These are phyloP conservation scores for Orchesella cincta DNA, from an alignment of 1,140 invertebrate species.

Conservation along the genomic window DNA sequence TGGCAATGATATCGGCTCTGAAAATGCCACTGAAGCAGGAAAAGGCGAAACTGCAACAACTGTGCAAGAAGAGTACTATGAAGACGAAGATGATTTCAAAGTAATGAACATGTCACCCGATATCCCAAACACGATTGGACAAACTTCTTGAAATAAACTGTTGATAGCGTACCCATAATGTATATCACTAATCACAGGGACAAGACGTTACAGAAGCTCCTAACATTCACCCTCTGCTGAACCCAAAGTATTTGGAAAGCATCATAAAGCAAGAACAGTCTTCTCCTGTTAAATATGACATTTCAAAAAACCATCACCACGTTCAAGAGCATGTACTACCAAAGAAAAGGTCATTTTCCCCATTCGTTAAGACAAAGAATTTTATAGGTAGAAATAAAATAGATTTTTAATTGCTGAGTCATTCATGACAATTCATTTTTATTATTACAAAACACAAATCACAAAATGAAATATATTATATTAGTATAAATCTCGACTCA, in stretches of 20 bases:
- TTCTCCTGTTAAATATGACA: not conserved
- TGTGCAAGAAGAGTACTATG: not conserved
- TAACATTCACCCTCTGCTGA: too few relatives aligned
- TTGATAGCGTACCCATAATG: too few relatives aligned
- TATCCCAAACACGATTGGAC: too few relatives aligned
- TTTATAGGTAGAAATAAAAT: not conserved
- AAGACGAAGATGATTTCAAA: not conserved
- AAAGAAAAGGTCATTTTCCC: not conserved
- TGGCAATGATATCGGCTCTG: not conserved
- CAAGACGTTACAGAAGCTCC: too few relatives aligned
- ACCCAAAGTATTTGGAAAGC: not conserved
- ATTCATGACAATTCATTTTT: not conserved
- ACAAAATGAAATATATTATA: not conserved
- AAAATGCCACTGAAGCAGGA: not conserved
- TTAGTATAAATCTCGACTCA: not conserved
- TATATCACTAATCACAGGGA: too few relatives aligned
- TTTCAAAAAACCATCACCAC: not conserved
- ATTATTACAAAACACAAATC: not conserved
- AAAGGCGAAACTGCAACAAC: not conserved
- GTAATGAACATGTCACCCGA: slow-evolving; percentile 5
- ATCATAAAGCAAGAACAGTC: not conserved
- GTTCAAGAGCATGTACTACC: slow-evolving; percentile 3
- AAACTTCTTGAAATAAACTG: too few relatives aligned
- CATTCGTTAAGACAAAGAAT: not conserved
- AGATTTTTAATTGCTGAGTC: not conserved